These are phyloP conservation scores for Synergus itoensis DNA, from an alignment of 2,888 invertebrate genomes.

Conservation along the genomic window DNA sequence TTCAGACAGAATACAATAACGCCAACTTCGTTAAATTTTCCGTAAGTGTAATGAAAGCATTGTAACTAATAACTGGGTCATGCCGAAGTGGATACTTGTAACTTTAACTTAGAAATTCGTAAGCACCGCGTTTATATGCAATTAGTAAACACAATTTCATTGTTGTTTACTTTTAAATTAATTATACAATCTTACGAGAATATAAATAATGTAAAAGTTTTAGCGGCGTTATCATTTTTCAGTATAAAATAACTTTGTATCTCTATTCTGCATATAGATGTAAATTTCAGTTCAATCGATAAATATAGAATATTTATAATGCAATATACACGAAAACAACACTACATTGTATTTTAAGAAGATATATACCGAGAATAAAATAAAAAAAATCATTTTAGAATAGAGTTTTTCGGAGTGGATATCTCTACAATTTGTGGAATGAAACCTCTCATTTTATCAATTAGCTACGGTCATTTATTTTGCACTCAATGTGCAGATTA, in stretches of 20 bases:
- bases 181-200: not conserved
- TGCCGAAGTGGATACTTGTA: not conserved
- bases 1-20: no score
- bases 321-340: no score
- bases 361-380: not conserved
- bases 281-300: no score
- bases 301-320: no score
- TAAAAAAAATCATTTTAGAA: not conserved
- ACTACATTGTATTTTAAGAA: not conserved
- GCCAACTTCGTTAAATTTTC: not conserved
- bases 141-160: not conserved
- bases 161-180: not conserved
- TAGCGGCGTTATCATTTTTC: not conserved
- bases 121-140: not conserved
- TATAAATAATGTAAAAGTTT: not conserved
- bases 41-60: not conserved
- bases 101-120: not conserved
- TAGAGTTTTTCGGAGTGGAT: not conserved
- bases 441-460: constrained; percentile 27
- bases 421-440: not conserved
- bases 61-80: not conserved
- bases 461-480: constrained; percentile 1
- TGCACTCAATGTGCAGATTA: not conserved
- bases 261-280: no score
- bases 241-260: no score